Conservation (phyloP, 1,140 invertebrate genomes). For the Hylyphantes graminicola region DNA sequence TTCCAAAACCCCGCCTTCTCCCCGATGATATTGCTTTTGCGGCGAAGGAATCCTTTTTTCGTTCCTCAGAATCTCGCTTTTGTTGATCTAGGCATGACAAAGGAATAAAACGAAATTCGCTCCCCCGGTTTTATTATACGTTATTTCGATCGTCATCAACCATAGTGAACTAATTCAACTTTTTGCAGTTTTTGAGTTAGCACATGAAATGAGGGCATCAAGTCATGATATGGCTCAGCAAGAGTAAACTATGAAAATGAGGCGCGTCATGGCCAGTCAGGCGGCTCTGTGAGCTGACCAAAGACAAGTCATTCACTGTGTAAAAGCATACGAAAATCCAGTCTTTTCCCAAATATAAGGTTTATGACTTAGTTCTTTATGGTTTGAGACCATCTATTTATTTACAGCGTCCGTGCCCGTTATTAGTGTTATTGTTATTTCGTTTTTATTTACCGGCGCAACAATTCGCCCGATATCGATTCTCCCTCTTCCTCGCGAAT, state of each 20-base stretch:
- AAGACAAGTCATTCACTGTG: too few relatives aligned
- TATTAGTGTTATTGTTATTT: constrained; percentile 52
- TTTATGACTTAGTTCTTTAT: too few relatives aligned
- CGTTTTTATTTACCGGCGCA: constrained; percentile 40
- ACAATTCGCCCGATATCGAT: constrained; percentile 53
- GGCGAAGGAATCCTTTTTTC: constrained; percentile 44
- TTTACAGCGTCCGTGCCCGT: constrained; percentile 14
- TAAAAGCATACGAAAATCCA: too few relatives aligned
- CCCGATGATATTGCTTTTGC: constrained; percentile 57
- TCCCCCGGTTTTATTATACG: not conserved
- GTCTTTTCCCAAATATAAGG: too few relatives aligned
- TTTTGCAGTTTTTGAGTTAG: too few relatives aligned
- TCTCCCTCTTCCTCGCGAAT: constrained; percentile 31
- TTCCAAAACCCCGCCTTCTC: constrained; percentile 37
- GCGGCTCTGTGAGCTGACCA: too few relatives aligned
- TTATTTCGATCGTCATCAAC: not conserved
- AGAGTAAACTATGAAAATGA: too few relatives aligned
- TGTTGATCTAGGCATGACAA: constrained; percentile 48
- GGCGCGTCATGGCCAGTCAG: too few relatives aligned
- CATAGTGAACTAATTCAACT: too few relatives aligned
- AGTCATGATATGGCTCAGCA: too few relatives aligned
- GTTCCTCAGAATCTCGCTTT: constrained; percentile 54
- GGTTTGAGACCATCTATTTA: not conserved
- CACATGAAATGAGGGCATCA: too few relatives aligned
- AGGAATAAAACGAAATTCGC: not conserved